phyloP scores from a whole-genome alignment of 2,797 vertebrate species.

The Onychomys arenicola region DNA sequence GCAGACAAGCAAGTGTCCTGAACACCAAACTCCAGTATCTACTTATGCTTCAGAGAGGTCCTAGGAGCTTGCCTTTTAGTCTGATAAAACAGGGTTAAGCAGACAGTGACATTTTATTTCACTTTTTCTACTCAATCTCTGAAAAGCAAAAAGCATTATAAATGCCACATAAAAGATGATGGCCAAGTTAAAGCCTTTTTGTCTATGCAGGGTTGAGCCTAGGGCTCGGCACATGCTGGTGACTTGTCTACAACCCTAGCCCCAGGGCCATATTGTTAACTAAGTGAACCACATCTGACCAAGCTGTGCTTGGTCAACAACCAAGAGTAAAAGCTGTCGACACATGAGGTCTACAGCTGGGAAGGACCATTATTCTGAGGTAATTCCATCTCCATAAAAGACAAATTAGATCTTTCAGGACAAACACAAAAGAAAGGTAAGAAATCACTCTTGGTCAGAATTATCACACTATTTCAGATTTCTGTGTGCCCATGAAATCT shows the following conservation, averaged over 20 bases:
- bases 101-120: background rate
- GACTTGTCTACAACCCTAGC: background rate
- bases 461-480: background rate
- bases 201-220: no score
- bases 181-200: background rate
- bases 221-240: background rate
- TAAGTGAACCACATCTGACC: background rate
- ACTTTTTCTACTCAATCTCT: background rate
- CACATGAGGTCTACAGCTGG: background rate
- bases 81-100: background rate
- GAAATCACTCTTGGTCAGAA: background rate
- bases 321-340: background rate
- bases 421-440: background rate
- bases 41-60: background rate
- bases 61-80: background rate
- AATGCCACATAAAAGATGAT: conserved; percentile 23
- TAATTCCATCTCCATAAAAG: background rate
- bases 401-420: background rate
- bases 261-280: background rate
- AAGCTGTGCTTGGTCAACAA: background rate
- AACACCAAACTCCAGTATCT: background rate
- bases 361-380: background rate
- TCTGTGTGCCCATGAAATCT: fast-evolving
- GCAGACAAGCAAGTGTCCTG: background rate
- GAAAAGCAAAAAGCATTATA: background rate